Evolutionary conservation across 2,113 vertebrate species (phyloP).

Genomic region (Campylorhamphus procurvoides): DNA sequence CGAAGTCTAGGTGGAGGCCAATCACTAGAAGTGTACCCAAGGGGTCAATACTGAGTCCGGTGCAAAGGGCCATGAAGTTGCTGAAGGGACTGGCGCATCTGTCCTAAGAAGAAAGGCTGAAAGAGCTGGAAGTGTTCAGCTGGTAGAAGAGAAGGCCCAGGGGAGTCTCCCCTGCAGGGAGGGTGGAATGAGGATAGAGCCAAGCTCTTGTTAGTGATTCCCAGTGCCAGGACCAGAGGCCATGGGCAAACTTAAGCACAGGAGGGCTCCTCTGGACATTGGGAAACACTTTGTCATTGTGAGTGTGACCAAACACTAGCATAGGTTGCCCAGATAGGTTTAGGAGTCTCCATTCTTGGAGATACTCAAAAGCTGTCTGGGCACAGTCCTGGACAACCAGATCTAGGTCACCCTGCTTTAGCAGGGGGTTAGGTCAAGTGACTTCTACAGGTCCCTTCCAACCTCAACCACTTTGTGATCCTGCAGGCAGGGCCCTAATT

Average conservation of each 20-base stretch:
- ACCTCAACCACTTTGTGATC: not conserved
- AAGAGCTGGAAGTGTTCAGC: not conserved
- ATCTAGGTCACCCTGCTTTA: not conserved
- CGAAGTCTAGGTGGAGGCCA: not conserved
- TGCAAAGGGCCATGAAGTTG: not conserved
- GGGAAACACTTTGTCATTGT: not conserved
- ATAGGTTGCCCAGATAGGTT: not conserved
- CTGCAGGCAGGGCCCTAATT: not conserved
- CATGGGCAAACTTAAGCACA: not conserved
- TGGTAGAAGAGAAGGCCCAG: not conserved
- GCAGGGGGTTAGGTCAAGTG: not conserved
- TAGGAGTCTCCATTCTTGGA: not conserved
- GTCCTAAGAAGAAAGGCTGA: not conserved
- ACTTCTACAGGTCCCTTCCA: not conserved
- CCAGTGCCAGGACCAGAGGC: not conserved
- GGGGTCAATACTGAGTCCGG: not conserved
- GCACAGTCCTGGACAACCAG: not conserved
- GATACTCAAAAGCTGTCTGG: not conserved
- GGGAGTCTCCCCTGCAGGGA: not conserved
- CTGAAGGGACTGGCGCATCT: not conserved
- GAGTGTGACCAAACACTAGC: not conserved
- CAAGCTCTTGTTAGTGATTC: not conserved
- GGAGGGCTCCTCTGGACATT: not conserved
- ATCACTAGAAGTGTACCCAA: not conserved
- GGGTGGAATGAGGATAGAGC: accelerated